Evolutionary conservation across 2,113 vertebrate genomes (phyloP).

Genomic region (Tor tambroides): DNA sequence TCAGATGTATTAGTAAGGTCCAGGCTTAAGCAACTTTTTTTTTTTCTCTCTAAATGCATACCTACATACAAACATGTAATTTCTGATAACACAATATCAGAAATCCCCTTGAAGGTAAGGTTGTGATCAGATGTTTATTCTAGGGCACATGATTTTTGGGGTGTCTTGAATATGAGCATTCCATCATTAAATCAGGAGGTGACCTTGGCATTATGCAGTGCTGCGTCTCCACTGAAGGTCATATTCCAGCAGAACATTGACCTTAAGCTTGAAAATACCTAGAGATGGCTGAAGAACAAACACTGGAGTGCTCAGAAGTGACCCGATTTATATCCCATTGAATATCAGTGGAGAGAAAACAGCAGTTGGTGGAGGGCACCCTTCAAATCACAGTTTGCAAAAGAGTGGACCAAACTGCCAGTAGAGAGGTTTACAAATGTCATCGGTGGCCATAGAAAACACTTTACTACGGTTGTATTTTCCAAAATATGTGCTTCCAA

Average conservation of each 20-base stretch:
- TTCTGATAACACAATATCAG: too few relatives aligned
- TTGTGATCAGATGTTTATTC: too few relatives aligned
- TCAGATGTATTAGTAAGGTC: too few relatives aligned
- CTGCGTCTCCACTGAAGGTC: background rate
- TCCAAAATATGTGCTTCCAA: background rate
- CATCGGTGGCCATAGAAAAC: background rate
- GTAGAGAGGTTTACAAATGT: background rate
- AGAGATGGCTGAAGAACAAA: background rate
- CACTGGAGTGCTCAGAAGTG: background rate
- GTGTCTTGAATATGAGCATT: background rate
- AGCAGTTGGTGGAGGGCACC: background rate
- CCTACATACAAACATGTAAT: too few relatives aligned
- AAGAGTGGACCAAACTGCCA: background rate
- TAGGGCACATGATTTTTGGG: background rate
- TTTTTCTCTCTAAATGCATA: too few relatives aligned
- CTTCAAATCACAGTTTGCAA: background rate
- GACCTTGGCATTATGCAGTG: background rate
- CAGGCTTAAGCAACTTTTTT: too few relatives aligned
- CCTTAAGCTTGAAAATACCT: background rate
- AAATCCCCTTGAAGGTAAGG: too few relatives aligned
- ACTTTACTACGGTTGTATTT: background rate
- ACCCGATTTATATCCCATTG: background rate
- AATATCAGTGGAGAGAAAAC: constrained; percentile 4
- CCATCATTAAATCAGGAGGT: background rate
- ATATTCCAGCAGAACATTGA: background rate